phyloP scores from a whole-genome alignment of 2,888 invertebrate species.

The Gastrophysa polygoni region DNA sequence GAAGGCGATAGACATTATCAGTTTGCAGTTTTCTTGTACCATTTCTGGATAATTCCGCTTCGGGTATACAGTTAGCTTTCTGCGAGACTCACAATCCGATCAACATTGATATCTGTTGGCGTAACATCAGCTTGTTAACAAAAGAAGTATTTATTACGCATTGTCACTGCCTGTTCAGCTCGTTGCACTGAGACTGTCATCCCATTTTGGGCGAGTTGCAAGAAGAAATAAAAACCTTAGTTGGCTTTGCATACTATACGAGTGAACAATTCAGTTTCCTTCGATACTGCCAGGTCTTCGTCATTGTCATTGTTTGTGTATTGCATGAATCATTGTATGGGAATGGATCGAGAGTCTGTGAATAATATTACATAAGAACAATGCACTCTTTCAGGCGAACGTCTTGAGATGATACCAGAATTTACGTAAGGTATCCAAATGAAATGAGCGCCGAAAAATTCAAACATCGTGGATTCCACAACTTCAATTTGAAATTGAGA shows the following conservation, averaged over 20 bases:
- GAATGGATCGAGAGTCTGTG: too few relatives aligned
- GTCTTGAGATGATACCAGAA: too few relatives aligned
- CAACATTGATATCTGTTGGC: neutral
- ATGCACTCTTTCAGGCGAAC: too few relatives aligned
- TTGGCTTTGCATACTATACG: neutral
- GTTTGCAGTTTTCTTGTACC: neutral
- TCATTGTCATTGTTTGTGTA: neutral
- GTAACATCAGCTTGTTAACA: neutral
- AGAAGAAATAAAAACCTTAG: neutral
- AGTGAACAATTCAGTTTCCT: neutral
- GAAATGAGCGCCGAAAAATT: too few relatives aligned
- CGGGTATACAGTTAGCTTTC: neutral
- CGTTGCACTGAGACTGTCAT: neutral
- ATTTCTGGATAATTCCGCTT: neutral
- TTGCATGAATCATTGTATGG: too few relatives aligned
- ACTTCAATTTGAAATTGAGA: too few relatives aligned
- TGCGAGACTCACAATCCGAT: neutral
- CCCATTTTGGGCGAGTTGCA: neutral
- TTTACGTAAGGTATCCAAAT: too few relatives aligned
- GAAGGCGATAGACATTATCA: neutral
- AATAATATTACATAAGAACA: too few relatives aligned
- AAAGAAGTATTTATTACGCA: slow-evolving; percentile 1
- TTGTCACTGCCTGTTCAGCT: neutral
- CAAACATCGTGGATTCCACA: too few relatives aligned
- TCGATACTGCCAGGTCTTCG: neutral